These are phyloP conservation scores for Pseudomyrmex pallidus DNA, from an alignment of 1,140 invertebrate genomes.

Conservation along the genomic window DNA sequence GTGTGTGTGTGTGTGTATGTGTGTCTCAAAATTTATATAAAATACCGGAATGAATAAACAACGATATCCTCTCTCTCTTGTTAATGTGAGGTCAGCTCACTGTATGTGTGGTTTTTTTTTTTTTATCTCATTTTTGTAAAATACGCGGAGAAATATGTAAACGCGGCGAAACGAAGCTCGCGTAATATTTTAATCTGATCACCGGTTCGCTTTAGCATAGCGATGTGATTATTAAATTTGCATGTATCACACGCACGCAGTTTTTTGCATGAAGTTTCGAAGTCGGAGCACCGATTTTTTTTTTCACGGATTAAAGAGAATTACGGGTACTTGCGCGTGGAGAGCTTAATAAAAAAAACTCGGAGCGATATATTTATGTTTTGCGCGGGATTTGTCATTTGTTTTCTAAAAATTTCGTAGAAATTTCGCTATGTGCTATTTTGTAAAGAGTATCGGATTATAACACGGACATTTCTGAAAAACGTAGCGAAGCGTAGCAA, in stretches of 20 bases:
- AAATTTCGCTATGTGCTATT: background rate
- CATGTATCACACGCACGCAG: constrained; percentile 13
- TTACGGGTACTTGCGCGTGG: background rate
- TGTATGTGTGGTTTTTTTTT: background rate
- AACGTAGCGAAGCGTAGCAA: background rate
- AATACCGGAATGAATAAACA: constrained; percentile 52
- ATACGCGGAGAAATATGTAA: constrained; percentile 36
- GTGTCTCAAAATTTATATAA: constrained; percentile 46
- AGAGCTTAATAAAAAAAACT: too few species aligned
- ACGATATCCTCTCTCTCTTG: background rate
- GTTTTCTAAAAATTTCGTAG: too few species aligned
- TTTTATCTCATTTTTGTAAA: constrained; percentile 41
- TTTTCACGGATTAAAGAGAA: constrained; percentile 28
- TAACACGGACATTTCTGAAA: background rate
- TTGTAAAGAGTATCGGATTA: background rate
- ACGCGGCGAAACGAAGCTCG: constrained; percentile 52
- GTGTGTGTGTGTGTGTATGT: background rate
- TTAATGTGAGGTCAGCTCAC: constrained; percentile 41
- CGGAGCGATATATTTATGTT: too few species aligned
- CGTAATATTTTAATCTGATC: constrained; percentile 56
- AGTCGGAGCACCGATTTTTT: constrained; percentile 10
- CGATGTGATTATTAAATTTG: constrained; percentile 55
- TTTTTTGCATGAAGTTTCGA: constrained; percentile 7
- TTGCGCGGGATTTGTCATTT: too few species aligned
- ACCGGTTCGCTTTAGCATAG: constrained; percentile 39